These are phyloP conservation scores for Poicephalus gulielmi DNA, from an alignment of 2,113 vertebrate species.

Conservation along the genomic window DNA sequence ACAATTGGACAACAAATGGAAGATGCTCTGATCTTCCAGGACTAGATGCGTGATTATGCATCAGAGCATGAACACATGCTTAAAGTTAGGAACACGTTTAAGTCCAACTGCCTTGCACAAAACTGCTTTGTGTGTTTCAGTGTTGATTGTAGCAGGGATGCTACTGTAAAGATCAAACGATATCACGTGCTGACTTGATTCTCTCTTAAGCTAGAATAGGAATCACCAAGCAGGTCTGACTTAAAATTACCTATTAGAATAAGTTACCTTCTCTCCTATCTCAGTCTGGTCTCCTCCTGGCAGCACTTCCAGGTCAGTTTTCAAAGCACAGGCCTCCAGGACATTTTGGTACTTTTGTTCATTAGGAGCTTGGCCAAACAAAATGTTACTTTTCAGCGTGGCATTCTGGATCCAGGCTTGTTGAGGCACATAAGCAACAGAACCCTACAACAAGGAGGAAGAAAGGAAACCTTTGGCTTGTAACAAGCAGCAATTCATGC, in stretches of 20 bases:
- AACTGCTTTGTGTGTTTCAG: background rate
- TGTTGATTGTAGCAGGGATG: background rate
- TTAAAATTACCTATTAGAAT: background rate
- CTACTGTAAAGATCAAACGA: background rate
- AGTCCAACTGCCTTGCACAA: background rate
- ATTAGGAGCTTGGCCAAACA: constrained; percentile 84
- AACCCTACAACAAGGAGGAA: constrained; percentile 78
- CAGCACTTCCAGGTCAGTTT: constrained; percentile 88
- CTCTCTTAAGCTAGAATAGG: background rate
- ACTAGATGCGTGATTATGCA: background rate
- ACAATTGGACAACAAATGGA: background rate
- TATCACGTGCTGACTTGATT: background rate
- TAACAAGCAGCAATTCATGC: background rate
- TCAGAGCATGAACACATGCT: background rate
- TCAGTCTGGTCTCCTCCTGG: constrained; percentile 93
- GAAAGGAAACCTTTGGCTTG: background rate
- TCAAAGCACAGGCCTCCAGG: constrained; percentile 89
- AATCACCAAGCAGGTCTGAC: background rate
- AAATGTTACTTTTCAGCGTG: constrained; percentile 91
- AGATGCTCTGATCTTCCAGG: background rate
- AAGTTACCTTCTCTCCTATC: constrained; percentile 94
- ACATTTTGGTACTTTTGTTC: constrained; percentile 84
- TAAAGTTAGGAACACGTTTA: background rate
- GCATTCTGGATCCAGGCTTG: constrained; percentile 98
- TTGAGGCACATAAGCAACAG: constrained; percentile 93